phyloP scores from a whole-genome alignment of 2,113 vertebrate species.

The Gasterosteus nipponicus region DNA sequence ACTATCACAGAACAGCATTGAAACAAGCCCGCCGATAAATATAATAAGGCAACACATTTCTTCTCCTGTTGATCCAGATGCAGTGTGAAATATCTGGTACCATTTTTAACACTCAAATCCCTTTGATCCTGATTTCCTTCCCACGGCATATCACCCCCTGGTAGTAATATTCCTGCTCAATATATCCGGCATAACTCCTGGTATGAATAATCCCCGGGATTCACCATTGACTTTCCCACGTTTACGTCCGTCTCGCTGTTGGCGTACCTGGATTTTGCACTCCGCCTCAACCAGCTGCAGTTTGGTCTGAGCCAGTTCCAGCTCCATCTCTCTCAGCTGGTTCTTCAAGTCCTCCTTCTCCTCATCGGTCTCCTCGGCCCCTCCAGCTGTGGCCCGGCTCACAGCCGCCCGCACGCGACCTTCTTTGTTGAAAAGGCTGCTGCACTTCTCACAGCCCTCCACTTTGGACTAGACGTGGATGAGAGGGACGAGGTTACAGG shows the following conservation, averaged over 20 bases:
- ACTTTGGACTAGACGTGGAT: conserved; percentile 61
- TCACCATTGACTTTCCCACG: background rate
- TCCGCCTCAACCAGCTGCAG: conserved; percentile 97
- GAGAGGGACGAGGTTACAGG: background rate
- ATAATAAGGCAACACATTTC: background rate
- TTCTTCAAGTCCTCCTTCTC: conserved; percentile 94
- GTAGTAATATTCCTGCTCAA: background rate
- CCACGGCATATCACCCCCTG: background rate
- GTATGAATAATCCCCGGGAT: background rate
- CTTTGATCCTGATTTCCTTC: background rate
- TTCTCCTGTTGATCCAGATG: background rate
- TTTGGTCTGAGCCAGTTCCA: conserved; percentile 98
- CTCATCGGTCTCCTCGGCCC: conserved; percentile 89
- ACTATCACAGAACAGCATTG: background rate
- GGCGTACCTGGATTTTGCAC: conserved; percentile 95
- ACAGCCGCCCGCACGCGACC: conserved; percentile 71
- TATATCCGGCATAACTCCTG: background rate
- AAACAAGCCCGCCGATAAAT: background rate
- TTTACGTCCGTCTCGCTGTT: background rate
- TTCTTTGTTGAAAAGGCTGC: conserved; percentile 78
- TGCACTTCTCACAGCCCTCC: conserved; percentile 76
- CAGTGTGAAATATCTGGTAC: background rate
- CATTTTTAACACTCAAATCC: conserved; percentile 1
- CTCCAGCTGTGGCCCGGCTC: conserved; percentile 78
- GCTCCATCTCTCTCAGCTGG: conserved; percentile 98